A percentile compares a stretch with the other conserved stretches of the same genome.
Conservation (phyloP, 2,797 vertebrate genomes). For the Bradypodion pumilum region DNA sequence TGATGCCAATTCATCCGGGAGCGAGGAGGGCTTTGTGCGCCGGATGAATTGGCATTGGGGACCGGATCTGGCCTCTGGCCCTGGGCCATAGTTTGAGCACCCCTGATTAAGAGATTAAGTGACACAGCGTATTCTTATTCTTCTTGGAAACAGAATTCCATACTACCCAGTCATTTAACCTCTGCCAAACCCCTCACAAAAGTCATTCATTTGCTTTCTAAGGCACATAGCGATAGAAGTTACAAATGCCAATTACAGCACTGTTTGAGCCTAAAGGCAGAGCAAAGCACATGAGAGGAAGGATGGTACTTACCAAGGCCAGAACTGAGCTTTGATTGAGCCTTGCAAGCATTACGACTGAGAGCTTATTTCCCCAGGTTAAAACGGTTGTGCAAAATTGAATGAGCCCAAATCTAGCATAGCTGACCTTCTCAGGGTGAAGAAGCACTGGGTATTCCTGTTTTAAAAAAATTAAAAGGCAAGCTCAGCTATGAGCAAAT, state of each 20-base stretch:
- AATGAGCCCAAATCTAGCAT: neutral
- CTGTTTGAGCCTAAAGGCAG: neutral
- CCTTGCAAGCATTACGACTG: neutral
- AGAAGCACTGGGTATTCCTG: no score
- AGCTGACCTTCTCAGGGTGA: neutral
- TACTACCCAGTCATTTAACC: neutral
- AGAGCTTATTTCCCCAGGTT: neutral
- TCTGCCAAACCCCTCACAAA: neutral
- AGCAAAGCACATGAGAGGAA: neutral
- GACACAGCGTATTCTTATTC: neutral
- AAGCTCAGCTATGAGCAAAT: neutral
- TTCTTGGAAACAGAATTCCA: neutral
- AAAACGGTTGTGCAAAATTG: neutral
- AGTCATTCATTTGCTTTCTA: neutral
- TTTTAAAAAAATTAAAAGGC: no score
- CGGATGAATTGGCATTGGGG: no score
- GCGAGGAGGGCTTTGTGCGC: no score
- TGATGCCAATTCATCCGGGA: no score
- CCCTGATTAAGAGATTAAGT: no score
- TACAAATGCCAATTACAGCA: neutral
- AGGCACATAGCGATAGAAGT: neutral
- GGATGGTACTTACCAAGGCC: neutral
- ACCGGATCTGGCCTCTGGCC: no score
- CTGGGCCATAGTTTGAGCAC: no score
- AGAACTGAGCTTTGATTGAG: neutral